Evolutionary conservation across 2,888 invertebrate species (phyloP).

Genomic region (Clunio marinus): DNA sequence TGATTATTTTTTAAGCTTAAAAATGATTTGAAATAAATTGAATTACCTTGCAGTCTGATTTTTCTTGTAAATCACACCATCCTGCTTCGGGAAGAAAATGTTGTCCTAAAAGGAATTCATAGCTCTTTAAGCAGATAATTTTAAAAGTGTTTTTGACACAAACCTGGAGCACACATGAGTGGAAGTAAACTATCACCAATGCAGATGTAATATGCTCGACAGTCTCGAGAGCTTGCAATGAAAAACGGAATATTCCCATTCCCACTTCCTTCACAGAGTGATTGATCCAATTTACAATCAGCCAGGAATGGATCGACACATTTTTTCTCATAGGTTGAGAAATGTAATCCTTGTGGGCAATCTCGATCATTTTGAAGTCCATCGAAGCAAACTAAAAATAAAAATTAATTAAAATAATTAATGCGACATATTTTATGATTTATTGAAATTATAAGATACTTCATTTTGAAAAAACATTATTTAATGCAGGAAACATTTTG

Average conservation of each 20-base stretch:
- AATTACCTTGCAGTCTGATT: background rate
- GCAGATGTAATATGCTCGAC: conserved; percentile 1
- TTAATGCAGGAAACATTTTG: background rate
- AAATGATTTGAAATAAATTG: background rate
- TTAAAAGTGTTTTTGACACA: no score
- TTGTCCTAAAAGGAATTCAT: background rate
- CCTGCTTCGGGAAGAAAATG: background rate
- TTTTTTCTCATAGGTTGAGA: background rate
- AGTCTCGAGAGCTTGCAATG: background rate
- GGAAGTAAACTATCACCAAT: background rate
- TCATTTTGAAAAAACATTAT: background rate
- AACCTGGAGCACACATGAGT: no score
- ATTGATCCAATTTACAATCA: background rate
- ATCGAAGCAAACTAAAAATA: conserved; percentile 24
- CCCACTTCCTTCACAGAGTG: background rate
- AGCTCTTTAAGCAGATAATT: no score
- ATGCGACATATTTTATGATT: no score
- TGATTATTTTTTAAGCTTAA: background rate
- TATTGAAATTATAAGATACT: no score
- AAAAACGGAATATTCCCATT: background rate
- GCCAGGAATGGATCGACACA: background rate
- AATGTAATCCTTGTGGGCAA: conserved; percentile 11
- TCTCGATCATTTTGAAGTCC: background rate
- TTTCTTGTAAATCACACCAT: background rate
- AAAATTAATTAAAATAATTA: no score